These are phyloP conservation scores for Dreissena polymorpha DNA, from an alignment of 1,140 invertebrate species.

Conservation along the genomic window DNA sequence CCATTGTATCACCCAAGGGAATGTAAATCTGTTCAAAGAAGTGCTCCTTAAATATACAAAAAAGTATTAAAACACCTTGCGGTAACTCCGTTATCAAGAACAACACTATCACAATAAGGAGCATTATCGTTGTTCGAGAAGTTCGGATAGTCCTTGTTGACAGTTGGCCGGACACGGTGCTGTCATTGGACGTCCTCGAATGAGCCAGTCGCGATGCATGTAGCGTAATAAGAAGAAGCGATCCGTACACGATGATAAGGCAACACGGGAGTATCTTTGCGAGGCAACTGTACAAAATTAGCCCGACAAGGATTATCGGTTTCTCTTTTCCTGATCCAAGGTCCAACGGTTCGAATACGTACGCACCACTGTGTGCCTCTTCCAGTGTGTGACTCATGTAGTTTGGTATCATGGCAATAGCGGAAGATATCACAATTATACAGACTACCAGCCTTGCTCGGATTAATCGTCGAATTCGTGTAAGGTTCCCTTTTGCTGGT, in stretches of 20 bases:
- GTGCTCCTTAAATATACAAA: slow-evolving; percentile 65
- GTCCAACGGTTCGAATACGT: slow-evolving; percentile 57
- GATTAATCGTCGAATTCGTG: slow-evolving; percentile 82
- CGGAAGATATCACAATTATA: slow-evolving; percentile 86
- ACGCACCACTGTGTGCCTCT: slow-evolving; percentile 34
- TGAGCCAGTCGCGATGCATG: slow-evolving; percentile 66
- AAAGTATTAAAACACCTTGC: slow-evolving; percentile 79
- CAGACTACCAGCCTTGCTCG: slow-evolving; percentile 87
- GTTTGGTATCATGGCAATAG: slow-evolving; percentile 89
- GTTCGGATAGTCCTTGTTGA: slow-evolving; percentile 84
- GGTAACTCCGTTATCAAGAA: slow-evolving; percentile 94
- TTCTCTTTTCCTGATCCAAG: slow-evolving; percentile 57
- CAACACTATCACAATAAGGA: slow-evolving; percentile 91
- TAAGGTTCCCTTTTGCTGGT: slow-evolving; percentile 83
- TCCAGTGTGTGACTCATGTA: slow-evolving; percentile 79
- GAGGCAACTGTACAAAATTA: slow-evolving; percentile 71
- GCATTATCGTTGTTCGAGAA: slow-evolving; percentile 93
- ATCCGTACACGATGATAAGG: slow-evolving; percentile 79
- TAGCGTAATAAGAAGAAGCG: slow-evolving; percentile 76
- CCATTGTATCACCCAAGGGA: slow-evolving; percentile 92
- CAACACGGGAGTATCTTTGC: slow-evolving; percentile 79
- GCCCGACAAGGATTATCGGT: slow-evolving; percentile 65
- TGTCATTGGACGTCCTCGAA: slow-evolving; percentile 65
- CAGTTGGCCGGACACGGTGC: slow-evolving; percentile 11
- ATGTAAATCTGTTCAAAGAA: slow-evolving; percentile 76